Base-by-base conservation (phyloP, 2,888 invertebrate genomes). In the Vannuccia rotundouncinata region DNA sequence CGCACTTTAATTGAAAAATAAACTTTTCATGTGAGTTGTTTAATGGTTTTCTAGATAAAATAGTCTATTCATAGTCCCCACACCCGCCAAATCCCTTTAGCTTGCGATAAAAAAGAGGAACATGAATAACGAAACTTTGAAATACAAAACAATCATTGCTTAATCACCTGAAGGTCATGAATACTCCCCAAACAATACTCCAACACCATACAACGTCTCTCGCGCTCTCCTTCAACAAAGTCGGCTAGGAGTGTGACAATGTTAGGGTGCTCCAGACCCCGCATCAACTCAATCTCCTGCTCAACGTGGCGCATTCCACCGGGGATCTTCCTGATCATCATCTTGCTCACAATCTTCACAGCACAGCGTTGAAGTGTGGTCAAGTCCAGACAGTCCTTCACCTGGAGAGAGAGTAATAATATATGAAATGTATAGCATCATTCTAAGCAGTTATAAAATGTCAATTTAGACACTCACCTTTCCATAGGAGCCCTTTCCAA, bases 161-260 rank as follows among this genome's bases (percentile, higher is more conserved):
- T n/a, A n/a, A n/a, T n/a, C 17, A 73, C 66, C 29, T 81, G 81
- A 29, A 81, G 77, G 76, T 81, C 81, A 31, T 81, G 81, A 1
- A 81, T 81, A 22, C 75, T 75, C 5, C 81, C 79, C 30, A 81
- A 22, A 76, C 79, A 80, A 31, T 59, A 81, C 30, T 81, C 81
- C 45, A 81, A 30, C 28, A 81, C 81, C 17, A 81, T 29, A 31
- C 59, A 81, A 10, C 81, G 66, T 27, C 77, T 60, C 29, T 80
- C 78, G 2, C 59, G 29, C 5, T 80, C 66, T 22, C 28, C 25
- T 22, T 80, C 80, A 17, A 29, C 27, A 29, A 80, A 80, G n/a
- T 80, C 80, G 59, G 59, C 80, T 27, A 80, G 27, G 59, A 80
- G 28, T 0, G 45, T 31, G 28, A 80, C 60, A 29, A 80, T 29